A percentile compares a stretch with the other conserved stretches of the same genome.
These are phyloP conservation scores for Daphoenositta chrysoptera DNA, from an alignment of 2,113 vertebrate species.

Conservation along the genomic window DNA sequence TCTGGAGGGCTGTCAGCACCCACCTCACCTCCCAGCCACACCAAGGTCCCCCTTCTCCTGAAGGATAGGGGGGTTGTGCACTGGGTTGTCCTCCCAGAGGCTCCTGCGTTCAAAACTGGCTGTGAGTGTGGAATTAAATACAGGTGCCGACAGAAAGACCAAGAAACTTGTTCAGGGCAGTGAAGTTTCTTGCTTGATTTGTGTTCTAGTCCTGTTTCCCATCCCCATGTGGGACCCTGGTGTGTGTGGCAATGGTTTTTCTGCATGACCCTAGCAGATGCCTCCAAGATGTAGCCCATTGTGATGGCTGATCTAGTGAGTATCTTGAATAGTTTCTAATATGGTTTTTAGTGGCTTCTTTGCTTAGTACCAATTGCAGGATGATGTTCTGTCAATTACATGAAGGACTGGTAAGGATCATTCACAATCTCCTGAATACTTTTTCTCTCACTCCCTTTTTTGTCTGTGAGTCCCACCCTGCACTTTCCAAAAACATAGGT, in stretches of 20 bases:
- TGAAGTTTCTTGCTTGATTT: background rate
- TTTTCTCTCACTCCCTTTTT: background rate
- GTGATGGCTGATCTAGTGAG: background rate
- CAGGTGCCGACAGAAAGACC: background rate
- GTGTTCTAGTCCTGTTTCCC: background rate
- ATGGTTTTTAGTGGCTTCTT: background rate
- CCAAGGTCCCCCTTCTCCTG: fast-evolving
- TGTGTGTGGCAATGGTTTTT: background rate
- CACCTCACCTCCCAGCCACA: fast-evolving
- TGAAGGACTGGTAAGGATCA: background rate
- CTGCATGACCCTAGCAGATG: background rate
- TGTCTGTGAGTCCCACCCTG: background rate
- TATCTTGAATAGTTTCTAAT: background rate
- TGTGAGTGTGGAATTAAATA: background rate
- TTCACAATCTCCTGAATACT: background rate
- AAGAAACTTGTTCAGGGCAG: fast-evolving
- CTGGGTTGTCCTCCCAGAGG: background rate
- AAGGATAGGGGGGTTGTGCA: fast-evolving
- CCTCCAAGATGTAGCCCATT: fast-evolving
- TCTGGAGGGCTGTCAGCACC: background rate
- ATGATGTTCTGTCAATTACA: fast-evolving
- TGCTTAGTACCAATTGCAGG: background rate
- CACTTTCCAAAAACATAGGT: background rate
- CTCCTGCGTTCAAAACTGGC: background rate
- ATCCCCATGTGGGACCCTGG: background rate